A percentile compares a stretch with the other conserved stretches of the same genome.
Conservation (phyloP, 2,113 vertebrate species). For the Carlito syrichta region DNA sequence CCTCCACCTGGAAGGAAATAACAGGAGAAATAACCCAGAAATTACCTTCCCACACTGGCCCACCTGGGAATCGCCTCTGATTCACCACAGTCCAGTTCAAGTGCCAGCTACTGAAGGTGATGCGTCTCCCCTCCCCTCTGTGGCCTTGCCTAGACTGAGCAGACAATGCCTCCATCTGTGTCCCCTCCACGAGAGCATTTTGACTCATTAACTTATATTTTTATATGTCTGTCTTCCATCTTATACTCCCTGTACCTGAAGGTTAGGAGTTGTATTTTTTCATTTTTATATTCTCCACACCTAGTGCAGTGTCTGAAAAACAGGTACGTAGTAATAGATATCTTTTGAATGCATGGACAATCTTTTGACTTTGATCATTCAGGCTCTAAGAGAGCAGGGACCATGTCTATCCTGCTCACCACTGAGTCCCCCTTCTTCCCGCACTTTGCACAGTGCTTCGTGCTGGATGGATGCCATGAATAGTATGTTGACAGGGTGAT, state of each 20-base stretch:
- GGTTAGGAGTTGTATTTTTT: neutral
- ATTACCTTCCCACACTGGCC: neutral
- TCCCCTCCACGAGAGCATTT: neutral
- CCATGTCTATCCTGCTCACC: neutral
- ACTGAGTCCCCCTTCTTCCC: too few species aligned
- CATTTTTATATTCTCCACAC: neutral
- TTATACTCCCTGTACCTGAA: neutral
- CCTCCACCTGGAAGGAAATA: neutral
- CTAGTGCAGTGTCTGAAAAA: neutral
- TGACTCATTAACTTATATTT: neutral
- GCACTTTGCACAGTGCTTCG: fast-evolving
- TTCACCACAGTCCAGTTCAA: neutral
- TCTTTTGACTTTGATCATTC: neutral
- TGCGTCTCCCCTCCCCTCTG: neutral
- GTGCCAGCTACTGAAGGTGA: neutral
- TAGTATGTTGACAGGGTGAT: neutral
- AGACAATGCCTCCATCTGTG: neutral
- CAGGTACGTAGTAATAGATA: neutral
- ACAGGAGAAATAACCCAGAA: neutral
- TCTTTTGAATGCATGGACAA: neutral
- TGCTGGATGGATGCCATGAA: neutral
- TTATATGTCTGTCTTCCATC: neutral
- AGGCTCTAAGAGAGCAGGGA: neutral
- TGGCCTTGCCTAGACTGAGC: neutral
- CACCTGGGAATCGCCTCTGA: neutral